phyloP scores from a whole-genome alignment of 1,140 invertebrate species.

The Euura lappo region DNA sequence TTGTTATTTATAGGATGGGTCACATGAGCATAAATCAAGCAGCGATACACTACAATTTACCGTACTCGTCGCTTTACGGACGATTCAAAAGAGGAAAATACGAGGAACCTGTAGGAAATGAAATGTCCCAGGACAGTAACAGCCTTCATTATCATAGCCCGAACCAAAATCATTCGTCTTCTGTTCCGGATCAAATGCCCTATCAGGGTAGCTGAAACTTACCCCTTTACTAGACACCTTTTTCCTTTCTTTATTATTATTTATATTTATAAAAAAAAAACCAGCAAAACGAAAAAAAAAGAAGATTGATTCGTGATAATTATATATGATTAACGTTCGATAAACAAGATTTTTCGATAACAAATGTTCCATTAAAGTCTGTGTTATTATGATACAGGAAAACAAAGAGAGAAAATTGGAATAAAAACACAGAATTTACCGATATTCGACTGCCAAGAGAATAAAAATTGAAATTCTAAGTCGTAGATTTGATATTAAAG shows the following conservation, averaged over 20 bases:
- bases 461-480: not conserved
- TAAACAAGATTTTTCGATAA: not conserved
- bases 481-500: not conserved
- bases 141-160: constrained; percentile 57
- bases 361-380: no score
- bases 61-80: constrained; percentile 87
- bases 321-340: not conserved
- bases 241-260: constrained; percentile 27
- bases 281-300: constrained; percentile 12
- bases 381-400: not conserved
- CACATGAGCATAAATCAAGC: constrained; percentile 94
- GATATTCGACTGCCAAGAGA: no score
- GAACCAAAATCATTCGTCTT: constrained; percentile 57
- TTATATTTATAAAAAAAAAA: not conserved
- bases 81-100: constrained; percentile 81
- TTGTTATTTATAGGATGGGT: constrained; percentile 69
- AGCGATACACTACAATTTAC: constrained; percentile 89
- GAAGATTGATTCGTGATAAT: not conserved
- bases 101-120: constrained; percentile 56
- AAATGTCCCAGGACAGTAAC: constrained; percentile 58
- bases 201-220: constrained; percentile 63
- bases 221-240: constrained; percentile 56
- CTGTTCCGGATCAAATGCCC: constrained; percentile 59
- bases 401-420: not conserved
- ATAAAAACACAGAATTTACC: not conserved